Evolutionary conservation across 2,113 vertebrate genomes (phyloP).

Genomic region (Empidonax alnorum): DNA sequence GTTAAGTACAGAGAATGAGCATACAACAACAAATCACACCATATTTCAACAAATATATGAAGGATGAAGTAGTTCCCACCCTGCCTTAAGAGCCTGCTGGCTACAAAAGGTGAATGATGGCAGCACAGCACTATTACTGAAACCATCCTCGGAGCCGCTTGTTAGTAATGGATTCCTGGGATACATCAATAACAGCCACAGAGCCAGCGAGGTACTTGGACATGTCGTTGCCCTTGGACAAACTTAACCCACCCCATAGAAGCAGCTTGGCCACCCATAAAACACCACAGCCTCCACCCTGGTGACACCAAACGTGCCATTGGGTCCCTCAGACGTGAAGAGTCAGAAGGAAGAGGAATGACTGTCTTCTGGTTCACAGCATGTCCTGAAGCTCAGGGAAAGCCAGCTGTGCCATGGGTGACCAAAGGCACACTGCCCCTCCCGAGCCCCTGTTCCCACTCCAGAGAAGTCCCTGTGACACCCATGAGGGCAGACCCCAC

Average conservation of each 20-base stretch:
- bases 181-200: slow-evolving; percentile 8
- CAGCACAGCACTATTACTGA: not conserved
- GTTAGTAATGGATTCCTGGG: not conserved
- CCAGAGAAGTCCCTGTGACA: rapidly evolving
- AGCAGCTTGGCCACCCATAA: not conserved
- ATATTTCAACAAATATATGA: not conserved
- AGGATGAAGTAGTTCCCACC: slow-evolving; percentile 22
- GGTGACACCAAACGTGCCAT: not conserved
- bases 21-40: not conserved
- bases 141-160: slow-evolving; percentile 14
- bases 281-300: not conserved
- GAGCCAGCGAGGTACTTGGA: not conserved
- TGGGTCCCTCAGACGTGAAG: rapidly evolving
- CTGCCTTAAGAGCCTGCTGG: slow-evolving; percentile 10
- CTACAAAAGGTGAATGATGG: slow-evolving; percentile 42
- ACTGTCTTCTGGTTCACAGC: rapidly evolving
- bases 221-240: not conserved
- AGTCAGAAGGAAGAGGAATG: not conserved
- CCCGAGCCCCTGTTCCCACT: not conserved
- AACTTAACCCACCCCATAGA: not conserved
- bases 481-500: rapidly evolving
- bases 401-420: not conserved
- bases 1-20: not conserved
- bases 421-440: not conserved
- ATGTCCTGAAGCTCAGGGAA: not conserved